A percentile compares a stretch with the other conserved stretches of the same genome.
phyloP scores from a whole-genome alignment of 2,113 vertebrate species.

The Scolopax mira region DNA sequence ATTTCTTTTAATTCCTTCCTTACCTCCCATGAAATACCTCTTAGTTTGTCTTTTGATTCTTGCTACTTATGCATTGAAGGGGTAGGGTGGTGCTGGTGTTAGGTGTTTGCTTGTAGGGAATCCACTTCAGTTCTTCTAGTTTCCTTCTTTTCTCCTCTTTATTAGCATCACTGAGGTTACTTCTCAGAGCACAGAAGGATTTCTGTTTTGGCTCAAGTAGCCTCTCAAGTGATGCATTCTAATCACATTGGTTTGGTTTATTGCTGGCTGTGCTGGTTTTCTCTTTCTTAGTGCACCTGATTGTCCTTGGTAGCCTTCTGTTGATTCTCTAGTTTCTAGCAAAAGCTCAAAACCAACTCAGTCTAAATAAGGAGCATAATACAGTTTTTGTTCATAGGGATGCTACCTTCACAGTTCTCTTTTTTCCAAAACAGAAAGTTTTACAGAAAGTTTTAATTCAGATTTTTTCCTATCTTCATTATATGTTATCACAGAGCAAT shows the following conservation, averaged over 20 bases:
- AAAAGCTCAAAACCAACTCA: background rate
- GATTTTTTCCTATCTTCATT: background rate
- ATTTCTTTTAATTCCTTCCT: background rate
- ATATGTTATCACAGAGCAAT: background rate
- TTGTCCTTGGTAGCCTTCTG: background rate
- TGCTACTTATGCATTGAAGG: background rate
- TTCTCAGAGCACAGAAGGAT: background rate
- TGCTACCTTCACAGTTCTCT: background rate
- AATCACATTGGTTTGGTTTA: background rate
- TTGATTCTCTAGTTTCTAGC: background rate
- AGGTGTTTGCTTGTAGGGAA: background rate
- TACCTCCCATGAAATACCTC: background rate
- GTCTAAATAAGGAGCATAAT: background rate
- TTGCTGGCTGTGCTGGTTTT: background rate
- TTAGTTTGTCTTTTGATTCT: background rate
- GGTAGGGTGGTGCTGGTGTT: background rate
- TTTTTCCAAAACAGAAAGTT: background rate
- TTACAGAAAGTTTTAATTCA: background rate
- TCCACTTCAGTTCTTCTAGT: background rate
- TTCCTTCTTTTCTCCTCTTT: background rate
- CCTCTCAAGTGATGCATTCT: background rate
- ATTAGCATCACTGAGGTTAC: background rate
- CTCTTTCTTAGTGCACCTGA: background rate
- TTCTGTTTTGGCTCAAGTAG: slow-evolving; percentile 1
- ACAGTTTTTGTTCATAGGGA: background rate